phyloP scores from a whole-genome alignment of 2,113 vertebrate genomes.

The Cebus imitator region DNA sequence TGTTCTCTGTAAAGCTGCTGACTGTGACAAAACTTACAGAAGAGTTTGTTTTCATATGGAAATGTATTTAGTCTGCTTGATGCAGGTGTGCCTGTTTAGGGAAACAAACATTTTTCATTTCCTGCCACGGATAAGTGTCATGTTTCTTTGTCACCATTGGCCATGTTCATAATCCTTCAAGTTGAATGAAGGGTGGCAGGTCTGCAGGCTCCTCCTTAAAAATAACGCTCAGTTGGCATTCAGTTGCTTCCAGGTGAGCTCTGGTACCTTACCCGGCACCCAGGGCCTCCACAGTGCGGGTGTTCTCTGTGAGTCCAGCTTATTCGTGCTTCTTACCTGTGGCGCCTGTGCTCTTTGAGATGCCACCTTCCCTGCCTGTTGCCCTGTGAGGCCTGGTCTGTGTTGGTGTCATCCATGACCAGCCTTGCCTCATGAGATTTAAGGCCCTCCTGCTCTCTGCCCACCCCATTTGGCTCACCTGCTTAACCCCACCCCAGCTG shows the following conservation, averaged over 20 bases:
- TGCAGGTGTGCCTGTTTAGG: neutral
- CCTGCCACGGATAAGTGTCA: accelerated
- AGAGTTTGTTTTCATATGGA: neutral
- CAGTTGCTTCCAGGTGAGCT: neutral
- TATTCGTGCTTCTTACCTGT: too few species aligned
- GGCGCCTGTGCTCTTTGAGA: neutral
- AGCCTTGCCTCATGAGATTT: neutral
- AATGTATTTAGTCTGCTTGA: neutral
- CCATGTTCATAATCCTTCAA: neutral
- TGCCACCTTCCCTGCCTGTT: neutral
- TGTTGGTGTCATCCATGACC: too few species aligned
- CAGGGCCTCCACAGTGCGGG: accelerated
- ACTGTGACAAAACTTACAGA: neutral
- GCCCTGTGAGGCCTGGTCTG: accelerated
- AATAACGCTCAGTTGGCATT: neutral
- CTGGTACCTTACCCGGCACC: accelerated
- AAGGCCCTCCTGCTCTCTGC: accelerated
- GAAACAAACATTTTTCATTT: neutral
- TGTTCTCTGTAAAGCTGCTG: neutral
- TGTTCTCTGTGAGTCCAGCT: neutral
- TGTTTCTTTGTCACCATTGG: neutral
- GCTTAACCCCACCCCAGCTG: neutral
- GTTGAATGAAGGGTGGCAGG: neutral
- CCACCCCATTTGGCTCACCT: neutral
- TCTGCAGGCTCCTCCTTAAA: neutral